These are phyloP conservation scores for Phymorhynchus buccinoides DNA, from an alignment of 1,140 invertebrate genomes.

Conservation along the genomic window DNA sequence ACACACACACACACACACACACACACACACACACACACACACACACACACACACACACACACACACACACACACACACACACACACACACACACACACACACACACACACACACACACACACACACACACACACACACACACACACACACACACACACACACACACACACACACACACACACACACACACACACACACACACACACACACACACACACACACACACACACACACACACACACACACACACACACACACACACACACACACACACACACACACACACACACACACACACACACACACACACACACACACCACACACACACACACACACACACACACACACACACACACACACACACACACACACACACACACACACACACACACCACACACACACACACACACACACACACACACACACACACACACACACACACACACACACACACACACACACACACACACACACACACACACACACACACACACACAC, in stretches of 20 bases:
- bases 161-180: conserved; percentile 11
- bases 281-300: neutral
- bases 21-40: neutral
- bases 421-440: conserved; percentile 6
- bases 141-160: conserved; percentile 21
- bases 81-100: neutral
- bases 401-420: neutral
- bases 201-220: neutral
- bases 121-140: neutral
- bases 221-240: neutral
- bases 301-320: conserved; percentile 17
- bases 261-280: conserved; percentile 11
- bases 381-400: neutral
- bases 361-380: neutral
- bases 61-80: neutral
- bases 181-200: neutral
- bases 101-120: conserved; percentile 11
- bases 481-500: conserved; percentile 11
- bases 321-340: conserved; percentile 11
- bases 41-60: neutral
- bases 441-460: neutral
- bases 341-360: conserved; percentile 4
- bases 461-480: conserved; percentile 14
- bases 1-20: conserved; percentile 13
- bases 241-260: neutral